phyloP scores from a whole-genome alignment of 2,888 invertebrate species.

The Protophormia terraenovae region DNA sequence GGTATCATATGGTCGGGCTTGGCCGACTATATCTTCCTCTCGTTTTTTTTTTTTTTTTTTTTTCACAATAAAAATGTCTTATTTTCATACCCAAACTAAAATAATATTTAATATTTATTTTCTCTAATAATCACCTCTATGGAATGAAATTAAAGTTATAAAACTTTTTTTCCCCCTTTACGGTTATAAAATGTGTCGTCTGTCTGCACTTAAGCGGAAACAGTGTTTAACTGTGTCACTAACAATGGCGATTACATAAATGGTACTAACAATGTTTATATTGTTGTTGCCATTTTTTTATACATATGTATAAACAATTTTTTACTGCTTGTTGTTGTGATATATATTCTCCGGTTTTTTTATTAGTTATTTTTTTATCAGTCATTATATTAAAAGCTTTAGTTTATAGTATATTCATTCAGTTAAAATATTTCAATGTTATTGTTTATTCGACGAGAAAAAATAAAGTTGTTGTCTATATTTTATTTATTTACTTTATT shows the following conservation, averaged over 20 bases:
- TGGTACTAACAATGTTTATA: neutral
- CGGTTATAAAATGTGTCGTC: neutral
- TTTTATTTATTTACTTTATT: neutral
- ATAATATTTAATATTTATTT: neutral
- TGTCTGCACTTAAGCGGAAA: constrained; percentile 31
- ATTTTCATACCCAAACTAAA: no score
- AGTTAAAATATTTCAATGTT: constrained; percentile 21
- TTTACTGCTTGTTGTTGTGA: neutral
- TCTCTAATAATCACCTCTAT: neutral
- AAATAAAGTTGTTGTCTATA: neutral
- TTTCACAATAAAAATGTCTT: no score
- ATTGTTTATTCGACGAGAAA: neutral
- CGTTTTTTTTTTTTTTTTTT: no score
- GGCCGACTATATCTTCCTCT: no score
- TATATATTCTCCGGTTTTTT: neutral
- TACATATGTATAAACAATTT: neutral
- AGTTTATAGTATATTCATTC: neutral
- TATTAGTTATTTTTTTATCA: constrained; percentile 4
- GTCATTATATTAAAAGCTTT: constrained; percentile 40
- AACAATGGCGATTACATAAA: constrained; percentile 49
- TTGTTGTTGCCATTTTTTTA: constrained; percentile 2
- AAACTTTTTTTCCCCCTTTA: neutral
- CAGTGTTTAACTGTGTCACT: constrained; percentile 43
- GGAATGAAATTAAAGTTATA: neutral
- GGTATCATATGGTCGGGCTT: no score